Evolutionary conservation across 1,140 invertebrate genomes (phyloP), one percentile per base, ranked within the genome.

Genomic region (Nomia melanderi): DNA sequence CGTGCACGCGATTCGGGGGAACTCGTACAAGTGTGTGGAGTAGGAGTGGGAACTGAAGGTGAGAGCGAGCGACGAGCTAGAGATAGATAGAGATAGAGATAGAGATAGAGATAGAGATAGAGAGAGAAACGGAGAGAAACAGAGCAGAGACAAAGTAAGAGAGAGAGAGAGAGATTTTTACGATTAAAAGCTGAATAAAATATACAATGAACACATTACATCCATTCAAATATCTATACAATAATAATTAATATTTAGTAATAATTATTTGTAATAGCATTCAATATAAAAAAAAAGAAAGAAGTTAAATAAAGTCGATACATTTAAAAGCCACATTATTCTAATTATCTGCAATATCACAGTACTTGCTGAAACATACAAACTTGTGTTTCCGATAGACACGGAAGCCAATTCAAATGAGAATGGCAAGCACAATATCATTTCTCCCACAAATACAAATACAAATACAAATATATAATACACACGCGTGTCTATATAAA

Each of bases 331-430:
- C 87, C 88, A 90, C 73, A 89, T 89, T 90, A 90, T 78, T 85
- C 86, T 92, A 92, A 89, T 90, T 88, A 90, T 89, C 81, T 88
- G 89, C 90, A 91, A 92, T 92, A 92, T 92, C 91, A 92, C 91
- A 92, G 91, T 92, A 92, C 86, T 92, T 90, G 87, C 86, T 90
- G 89, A 91, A 92, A 92, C 84, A 89, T 90, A 89, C 85, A 88
- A 88, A 88, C 83, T 81, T 85, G 60, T 85, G 63, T 87, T 90
- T 89, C 81, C 66, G 53, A 84, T 85, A 87, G 54, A 54, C 54
- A 69, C 78, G 50, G 84, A 86, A 89, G 77, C 85, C 82, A 83
- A 90, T 89, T 63, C 63, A 78, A 89, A 89, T 83, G 67, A 85
- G 88, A 90, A 90, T 91, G 88, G 86, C 90, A 91, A 90, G 88